phyloP scores from a whole-genome alignment of 1,140 invertebrate species.

The Drosophila nannoptera region DNA sequence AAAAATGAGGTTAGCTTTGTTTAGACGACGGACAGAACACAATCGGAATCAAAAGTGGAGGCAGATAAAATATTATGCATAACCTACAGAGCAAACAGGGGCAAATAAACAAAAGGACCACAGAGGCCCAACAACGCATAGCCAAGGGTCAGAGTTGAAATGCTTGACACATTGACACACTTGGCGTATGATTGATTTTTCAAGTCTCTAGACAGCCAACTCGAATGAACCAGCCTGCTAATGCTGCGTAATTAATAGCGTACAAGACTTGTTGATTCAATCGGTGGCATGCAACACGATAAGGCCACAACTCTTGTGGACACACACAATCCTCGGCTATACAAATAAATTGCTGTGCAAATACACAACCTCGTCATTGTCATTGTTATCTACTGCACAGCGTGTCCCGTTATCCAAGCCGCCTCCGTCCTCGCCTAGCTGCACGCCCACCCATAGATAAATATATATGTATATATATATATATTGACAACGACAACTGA shows the following conservation, averaged over 20 bases:
- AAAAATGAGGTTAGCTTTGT: slow-evolving; percentile 72
- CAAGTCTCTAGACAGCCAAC: slow-evolving; percentile 13
- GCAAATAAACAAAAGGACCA: no score
- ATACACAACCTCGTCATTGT: slow-evolving; percentile 61
- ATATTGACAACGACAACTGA: slow-evolving; percentile 60
- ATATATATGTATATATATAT: no score
- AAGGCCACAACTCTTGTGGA: slow-evolving; percentile 37
- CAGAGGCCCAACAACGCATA: neutral
- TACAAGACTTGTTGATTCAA: slow-evolving; percentile 63
- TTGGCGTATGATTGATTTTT: slow-evolving; percentile 71
- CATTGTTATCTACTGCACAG: slow-evolving; percentile 62
- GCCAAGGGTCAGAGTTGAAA: slow-evolving; percentile 58
- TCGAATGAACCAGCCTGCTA: slow-evolving; percentile 6
- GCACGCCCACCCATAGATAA: no score
- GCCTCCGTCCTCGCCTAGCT: slow-evolving; percentile 3
- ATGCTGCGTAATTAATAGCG: slow-evolving; percentile 40
- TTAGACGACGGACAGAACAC: slow-evolving; percentile 63
- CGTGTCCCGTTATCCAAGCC: slow-evolving; percentile 21
- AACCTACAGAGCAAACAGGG: slow-evolving; percentile 17
- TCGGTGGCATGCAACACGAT: slow-evolving; percentile 42
- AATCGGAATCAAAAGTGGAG: slow-evolving; percentile 16
- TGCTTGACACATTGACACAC: slow-evolving; percentile 70
- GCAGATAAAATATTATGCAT: slow-evolving; percentile 42
- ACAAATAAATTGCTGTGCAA: slow-evolving; percentile 65
- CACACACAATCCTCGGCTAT: slow-evolving; percentile 37